These are phyloP conservation scores for Cephus pulcher DNA, from an alignment of 2,888 invertebrate species.

Conservation along the genomic window DNA sequence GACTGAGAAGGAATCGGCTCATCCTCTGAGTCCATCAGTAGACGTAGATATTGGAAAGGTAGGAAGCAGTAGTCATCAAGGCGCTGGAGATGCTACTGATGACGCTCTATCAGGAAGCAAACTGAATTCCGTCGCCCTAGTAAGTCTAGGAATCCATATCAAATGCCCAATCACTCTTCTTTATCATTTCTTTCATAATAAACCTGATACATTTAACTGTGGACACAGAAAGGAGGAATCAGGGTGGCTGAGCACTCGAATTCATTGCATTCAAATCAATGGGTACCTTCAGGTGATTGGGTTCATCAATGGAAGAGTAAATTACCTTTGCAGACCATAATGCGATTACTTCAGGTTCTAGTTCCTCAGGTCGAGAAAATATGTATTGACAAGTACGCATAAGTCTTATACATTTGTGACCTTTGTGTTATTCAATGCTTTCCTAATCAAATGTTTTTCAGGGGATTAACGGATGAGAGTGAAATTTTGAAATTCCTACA, in stretches of 20 bases:
- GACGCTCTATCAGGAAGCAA: constrained; percentile 30
- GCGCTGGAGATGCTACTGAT: constrained; percentile 27
- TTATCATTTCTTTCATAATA: background rate
- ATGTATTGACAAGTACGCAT: constrained; percentile 78
- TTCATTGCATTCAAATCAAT: constrained; percentile 66
- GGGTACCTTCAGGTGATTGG: constrained; percentile 97
- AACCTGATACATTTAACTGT: background rate
- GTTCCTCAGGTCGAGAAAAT: constrained; percentile 99
- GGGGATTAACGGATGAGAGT: constrained; percentile 98
- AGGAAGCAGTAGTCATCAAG: constrained; percentile 34
- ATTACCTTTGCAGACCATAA: constrained; percentile 97
- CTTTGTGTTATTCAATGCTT: background rate
- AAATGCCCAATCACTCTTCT: constrained; percentile 7
- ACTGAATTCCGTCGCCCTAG: constrained; percentile 59
- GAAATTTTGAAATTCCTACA: constrained; percentile 99
- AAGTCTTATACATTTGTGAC: background rate
- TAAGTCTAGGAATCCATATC: constrained; percentile 35
- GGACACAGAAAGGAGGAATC: constrained; percentile 73
- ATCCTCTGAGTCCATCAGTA: constrained; percentile 70
- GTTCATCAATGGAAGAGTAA: constrained; percentile 96
- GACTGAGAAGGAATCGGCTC: constrained; percentile 95
- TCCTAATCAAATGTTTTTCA: constrained; percentile 58
- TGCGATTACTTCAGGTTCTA: constrained; percentile 96
- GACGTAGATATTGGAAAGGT: constrained; percentile 47
- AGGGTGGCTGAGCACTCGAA: constrained; percentile 68